phyloP scores from a whole-genome alignment of 2,113 vertebrate genomes.

The Ameiurus melas region DNA sequence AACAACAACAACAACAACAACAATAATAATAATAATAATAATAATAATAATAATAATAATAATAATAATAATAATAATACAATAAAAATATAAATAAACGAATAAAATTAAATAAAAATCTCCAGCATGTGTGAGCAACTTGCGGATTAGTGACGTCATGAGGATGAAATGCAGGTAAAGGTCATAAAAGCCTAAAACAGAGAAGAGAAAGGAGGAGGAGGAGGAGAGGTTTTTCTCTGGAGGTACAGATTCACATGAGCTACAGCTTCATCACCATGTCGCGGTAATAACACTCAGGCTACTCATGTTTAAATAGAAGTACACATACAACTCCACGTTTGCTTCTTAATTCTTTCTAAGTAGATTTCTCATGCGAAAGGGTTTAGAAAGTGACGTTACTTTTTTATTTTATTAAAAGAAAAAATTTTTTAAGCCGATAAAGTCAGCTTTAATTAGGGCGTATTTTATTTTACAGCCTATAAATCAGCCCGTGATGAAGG shows the following conservation, averaged over 20 bases:
- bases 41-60: too few relatives aligned
- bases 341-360: too few relatives aligned
- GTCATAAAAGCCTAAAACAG: neutral
- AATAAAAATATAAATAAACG: too few relatives aligned
- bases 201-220: neutral
- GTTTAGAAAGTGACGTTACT: neutral
- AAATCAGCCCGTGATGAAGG: neutral
- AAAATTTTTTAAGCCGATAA: neutral
- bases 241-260: neutral
- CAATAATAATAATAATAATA: too few relatives aligned
- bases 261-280: neutral
- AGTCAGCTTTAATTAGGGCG: neutral
- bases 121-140: constrained; percentile 26
- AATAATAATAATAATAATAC: too few relatives aligned
- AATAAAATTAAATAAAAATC: neutral
- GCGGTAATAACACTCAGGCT: neutral
- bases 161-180: constrained; percentile 24
- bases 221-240: neutral
- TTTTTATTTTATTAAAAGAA: too few relatives aligned
- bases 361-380: neutral
- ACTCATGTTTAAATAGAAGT: neutral
- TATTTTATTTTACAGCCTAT: neutral
- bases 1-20: too few relatives aligned
- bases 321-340: neutral
- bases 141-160: constrained; percentile 3